Evolutionary conservation across 2,888 invertebrate species (phyloP).

Genomic region (Tromatobia lineatoria): DNA sequence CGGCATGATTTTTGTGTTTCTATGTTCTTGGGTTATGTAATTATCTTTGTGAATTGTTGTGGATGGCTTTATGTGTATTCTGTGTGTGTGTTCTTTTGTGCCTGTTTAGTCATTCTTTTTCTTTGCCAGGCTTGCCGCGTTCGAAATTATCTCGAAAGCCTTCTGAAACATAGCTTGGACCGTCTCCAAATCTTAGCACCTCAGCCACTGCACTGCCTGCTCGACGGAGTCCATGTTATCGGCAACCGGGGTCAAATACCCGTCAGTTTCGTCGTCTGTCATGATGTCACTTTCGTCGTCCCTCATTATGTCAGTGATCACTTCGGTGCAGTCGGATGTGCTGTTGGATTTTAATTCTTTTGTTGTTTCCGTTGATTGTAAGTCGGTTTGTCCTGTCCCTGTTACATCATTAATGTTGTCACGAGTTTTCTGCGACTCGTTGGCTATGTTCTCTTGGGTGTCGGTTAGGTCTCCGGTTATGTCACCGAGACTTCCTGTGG

Average conservation of each 20-base stretch:
- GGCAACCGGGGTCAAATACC: not conserved
- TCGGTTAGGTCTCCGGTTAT: not conserved
- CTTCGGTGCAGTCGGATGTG: not conserved
- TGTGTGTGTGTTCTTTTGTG: no score
- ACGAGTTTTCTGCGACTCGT: not conserved
- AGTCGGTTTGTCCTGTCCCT: not conserved
- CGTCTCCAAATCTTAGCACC: not conserved
- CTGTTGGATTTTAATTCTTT: not conserved
- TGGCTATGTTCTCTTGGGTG: not conserved
- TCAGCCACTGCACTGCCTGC: not conserved
- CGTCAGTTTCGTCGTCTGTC: no score
- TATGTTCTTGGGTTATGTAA: no score
- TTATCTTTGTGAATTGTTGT: no score
- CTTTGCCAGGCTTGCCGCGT: no score
- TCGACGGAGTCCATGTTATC: not conserved
- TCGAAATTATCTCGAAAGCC: not conserved
- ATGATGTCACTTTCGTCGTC: no score
- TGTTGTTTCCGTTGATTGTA: not conserved
- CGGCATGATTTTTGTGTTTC: no score
- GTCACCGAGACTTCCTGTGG: no score
- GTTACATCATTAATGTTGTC: not conserved
- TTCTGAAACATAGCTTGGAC: not conserved
- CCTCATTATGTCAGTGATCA: not conserved
- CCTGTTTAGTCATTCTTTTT: not conserved
- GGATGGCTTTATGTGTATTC: no score